Base-by-base conservation (phyloP, 2,797 vertebrate species). In the Amniataba percoides region DNA sequence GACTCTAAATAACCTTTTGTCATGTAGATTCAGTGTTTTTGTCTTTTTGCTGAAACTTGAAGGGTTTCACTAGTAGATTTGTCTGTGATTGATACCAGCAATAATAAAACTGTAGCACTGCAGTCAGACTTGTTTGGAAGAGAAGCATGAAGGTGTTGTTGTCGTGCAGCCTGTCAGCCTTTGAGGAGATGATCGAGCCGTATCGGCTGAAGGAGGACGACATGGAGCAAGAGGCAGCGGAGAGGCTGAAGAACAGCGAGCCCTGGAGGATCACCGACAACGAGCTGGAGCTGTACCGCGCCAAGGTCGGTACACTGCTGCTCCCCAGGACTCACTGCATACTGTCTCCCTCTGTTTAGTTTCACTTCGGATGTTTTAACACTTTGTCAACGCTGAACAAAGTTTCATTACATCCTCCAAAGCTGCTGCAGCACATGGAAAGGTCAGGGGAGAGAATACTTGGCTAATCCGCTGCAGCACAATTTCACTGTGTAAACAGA, bases 181-280 rank as follows among this genome's bases (percentile, higher is more conserved):
- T 99, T 85, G 97, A 99, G 90, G 96, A 99, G 92, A 94, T 99
- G 96, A 96, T 99, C 71, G 98, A 99, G 90, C 97, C 96, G 0
- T 99, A 97, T 87, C 95, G 97, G 83, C 96, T 99, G 90, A 97
- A 97, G 79, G 98, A 99, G 83, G 97, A 99, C 67, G 98, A 99
- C 91, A 98, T 98, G 96, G 98, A 99, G 59, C 97, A 98, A 91
- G 98, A 99, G 42, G 94, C 95, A 56, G 97, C 97, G 7, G 98
- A 99, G 87, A 96, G 95, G 93, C 96, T 98, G 95, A 99, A 99
- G 93, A 96, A 97, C 68, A 97, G 97, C 25, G 97, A 99, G 45
- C 98, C 98, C 0, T 99, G 98, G 98, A 95, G 96, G 89, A 98
- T 99, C 93, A 99, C 98, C 2, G 98, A 99, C 92, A 98, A 99